A percentile compares a stretch with the other conserved stretches of the same genome.
Evolutionary conservation across 2,113 vertebrate species (phyloP).

Genomic region (Lampris megalopsis): DNA sequence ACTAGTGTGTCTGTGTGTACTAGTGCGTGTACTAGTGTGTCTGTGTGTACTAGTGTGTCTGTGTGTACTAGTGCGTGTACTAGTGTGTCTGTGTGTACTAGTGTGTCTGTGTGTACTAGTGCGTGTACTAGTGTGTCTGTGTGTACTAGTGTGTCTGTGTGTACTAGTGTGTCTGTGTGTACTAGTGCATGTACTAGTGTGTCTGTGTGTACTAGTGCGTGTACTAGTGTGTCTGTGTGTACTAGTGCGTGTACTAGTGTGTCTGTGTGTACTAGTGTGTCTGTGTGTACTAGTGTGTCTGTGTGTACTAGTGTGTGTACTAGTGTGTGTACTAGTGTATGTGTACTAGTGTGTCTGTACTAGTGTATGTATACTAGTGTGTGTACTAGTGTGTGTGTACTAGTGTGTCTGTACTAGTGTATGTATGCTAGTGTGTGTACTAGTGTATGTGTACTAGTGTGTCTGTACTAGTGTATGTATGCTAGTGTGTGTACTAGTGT

Average conservation of each 20-base stretch:
- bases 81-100: constrained; percentile 42
- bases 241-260: too few relatives aligned
- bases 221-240: too few relatives aligned
- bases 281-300: too few relatives aligned
- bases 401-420: neutral
- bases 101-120: constrained; percentile 41
- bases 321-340: too few relatives aligned
- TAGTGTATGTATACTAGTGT: neutral
- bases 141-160: constrained; percentile 29
- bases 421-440: neutral
- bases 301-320: too few relatives aligned
- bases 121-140: constrained; percentile 40
- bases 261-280: too few relatives aligned
- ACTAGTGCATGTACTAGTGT: too few relatives aligned
- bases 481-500: constrained; percentile 5
- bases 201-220: too few relatives aligned
- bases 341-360: too few relatives aligned
- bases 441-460: neutral
- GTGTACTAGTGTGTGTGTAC: too few relatives aligned
- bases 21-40: neutral
- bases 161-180: too few relatives aligned
- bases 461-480: neutral
- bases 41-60: constrained; percentile 23
- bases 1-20: constrained; percentile 44
- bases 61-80: constrained; percentile 11